Percentiles rank a stretch among this genome's conserved stretches.
Evolutionary conservation across 2,797 vertebrate species (phyloP).

Genomic region (Sebastes aleutianus): DNA sequence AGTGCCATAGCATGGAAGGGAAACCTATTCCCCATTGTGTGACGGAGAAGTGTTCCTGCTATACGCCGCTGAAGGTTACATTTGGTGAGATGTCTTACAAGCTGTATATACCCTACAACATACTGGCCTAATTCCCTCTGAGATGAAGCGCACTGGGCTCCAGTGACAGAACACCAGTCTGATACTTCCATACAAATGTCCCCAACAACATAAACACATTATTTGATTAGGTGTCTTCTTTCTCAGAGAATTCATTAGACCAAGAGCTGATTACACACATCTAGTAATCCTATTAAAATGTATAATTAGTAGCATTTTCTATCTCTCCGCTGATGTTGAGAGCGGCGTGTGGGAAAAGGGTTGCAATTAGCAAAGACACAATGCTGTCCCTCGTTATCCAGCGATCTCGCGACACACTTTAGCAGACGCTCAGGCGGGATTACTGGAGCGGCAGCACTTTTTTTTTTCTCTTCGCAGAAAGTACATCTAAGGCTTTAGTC

Average conservation of each 20-base stretch:
- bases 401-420: conserved; percentile 39
- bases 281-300: conserved; percentile 76
- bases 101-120: conserved; percentile 8
- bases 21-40: not conserved
- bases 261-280: conserved; percentile 70
- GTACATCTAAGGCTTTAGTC: no score
- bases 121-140: not conserved
- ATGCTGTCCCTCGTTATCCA: conserved; percentile 59
- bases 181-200: conserved; percentile 21
- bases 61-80: conserved; percentile 25
- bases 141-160: not conserved
- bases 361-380: conserved; percentile 69
- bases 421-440: conserved; percentile 29
- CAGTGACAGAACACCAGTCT: not conserved
- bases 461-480: not conserved
- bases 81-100: conserved; percentile 18
- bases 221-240: conserved; percentile 67
- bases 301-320: conserved; percentile 69
- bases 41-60: not conserved
- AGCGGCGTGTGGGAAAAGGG: conserved; percentile 51
- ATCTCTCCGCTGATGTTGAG: conserved; percentile 49
- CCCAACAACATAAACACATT: conserved; percentile 53
- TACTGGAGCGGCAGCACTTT: conserved; percentile 13
- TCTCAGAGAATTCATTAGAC: conserved; percentile 67
- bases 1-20: not conserved